Conservation (phyloP, 1,140 invertebrate genomes). For the Phthorimaea operculella region DNA sequence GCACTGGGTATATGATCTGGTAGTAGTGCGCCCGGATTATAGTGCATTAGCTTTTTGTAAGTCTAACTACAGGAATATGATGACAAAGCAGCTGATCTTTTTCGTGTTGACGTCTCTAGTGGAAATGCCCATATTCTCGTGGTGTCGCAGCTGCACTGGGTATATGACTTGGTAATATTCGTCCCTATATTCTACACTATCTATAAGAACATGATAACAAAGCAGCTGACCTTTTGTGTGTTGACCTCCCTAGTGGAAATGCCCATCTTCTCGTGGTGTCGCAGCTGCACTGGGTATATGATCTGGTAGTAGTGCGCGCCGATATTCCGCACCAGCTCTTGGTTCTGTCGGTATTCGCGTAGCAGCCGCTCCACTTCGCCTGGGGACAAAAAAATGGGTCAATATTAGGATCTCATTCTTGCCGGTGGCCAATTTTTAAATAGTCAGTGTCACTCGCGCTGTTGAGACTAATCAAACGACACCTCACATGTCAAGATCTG, state of each 20-base stretch:
- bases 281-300: conserved; percentile 92
- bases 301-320: conserved; percentile 92
- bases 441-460: too few species aligned
- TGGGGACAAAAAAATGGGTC: conserved; percentile 58
- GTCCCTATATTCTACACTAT: too few species aligned
- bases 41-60: too few species aligned
- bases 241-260: conserved; percentile 90
- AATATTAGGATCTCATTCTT: too few species aligned
- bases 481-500: too few species aligned
- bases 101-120: conserved; percentile 85
- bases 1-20: conserved; percentile 95
- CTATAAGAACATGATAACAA: not conserved
- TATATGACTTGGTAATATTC: conserved; percentile 88
- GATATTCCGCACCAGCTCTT: conserved; percentile 90
- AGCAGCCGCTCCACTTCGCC: conserved; percentile 89
- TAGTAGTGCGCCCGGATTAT: conserved; percentile 91
- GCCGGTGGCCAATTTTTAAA: too few species aligned
- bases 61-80: too few species aligned
- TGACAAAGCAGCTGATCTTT: conserved; percentile 72
- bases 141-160: conserved; percentile 91
- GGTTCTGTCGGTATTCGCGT: conserved; percentile 89
- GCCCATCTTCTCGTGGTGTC: conserved; percentile 95
- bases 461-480: too few species aligned
- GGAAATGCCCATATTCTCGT: conserved; percentile 95
- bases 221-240: conserved; percentile 77